phyloP scores from a whole-genome alignment of 2,797 vertebrate genomes.

The Austrolebias charrua region DNA sequence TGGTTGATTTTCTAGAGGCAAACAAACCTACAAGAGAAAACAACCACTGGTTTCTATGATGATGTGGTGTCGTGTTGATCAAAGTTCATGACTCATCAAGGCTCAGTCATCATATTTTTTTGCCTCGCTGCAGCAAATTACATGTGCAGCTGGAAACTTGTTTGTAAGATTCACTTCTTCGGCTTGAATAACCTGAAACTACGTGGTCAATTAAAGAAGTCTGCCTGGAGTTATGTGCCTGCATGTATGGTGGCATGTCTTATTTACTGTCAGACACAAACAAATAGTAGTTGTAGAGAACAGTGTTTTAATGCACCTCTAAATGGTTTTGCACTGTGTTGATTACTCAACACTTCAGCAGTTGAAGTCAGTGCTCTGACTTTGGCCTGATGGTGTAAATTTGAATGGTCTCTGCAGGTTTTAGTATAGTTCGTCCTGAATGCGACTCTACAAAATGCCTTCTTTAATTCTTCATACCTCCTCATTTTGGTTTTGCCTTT shows the following conservation, averaged over 20 bases:
- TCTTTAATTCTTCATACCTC: constrained; percentile 16
- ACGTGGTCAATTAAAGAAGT: constrained; percentile 15
- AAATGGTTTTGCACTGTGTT: not conserved
- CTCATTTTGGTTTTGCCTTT: constrained; percentile 25
- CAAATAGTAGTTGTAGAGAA: not conserved
- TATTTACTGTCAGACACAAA: not conserved
- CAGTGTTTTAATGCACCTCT: not conserved
- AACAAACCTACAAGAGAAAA: not conserved
- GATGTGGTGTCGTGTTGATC: constrained; percentile 29
- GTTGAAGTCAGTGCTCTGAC: not conserved
- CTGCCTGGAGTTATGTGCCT: constrained; percentile 15
- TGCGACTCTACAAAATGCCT: constrained; percentile 5
- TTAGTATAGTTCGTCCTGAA: constrained; percentile 35
- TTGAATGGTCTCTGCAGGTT: constrained; percentile 28
- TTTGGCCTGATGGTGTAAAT: not conserved
- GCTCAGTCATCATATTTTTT: constrained; percentile 40
- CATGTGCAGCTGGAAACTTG: constrained; percentile 55
- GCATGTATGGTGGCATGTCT: too few relatives aligned
- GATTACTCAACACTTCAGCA: not conserved
- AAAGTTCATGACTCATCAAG: constrained; percentile 37
- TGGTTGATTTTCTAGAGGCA: not conserved
- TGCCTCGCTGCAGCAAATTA: constrained; percentile 35
- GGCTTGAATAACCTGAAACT: constrained; percentile 27
- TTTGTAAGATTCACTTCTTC: constrained; percentile 55
- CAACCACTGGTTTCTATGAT: constrained; percentile 17